phyloP scores from a whole-genome alignment of 2,888 invertebrate species.

The Serrognathus titanus region DNA sequence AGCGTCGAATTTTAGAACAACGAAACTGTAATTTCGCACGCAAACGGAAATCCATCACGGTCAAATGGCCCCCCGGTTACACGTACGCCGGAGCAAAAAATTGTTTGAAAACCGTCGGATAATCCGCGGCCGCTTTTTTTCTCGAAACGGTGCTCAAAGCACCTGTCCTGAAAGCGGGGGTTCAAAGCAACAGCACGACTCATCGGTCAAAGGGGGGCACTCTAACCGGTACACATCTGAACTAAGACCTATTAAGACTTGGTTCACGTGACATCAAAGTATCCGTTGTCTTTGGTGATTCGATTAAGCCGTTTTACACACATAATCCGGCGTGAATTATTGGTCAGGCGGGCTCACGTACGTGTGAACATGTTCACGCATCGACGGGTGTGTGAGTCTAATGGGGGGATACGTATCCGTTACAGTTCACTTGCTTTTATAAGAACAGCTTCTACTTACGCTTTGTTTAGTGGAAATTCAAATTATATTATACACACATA shows the following conservation, averaged over 20 bases:
- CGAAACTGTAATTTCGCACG: slow-evolving; percentile 5
- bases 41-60: slow-evolving; percentile 12
- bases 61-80: slow-evolving; percentile 16
- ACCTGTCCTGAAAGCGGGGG: no score
- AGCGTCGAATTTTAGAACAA: no score
- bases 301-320: slow-evolving; percentile 25
- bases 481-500: no score
- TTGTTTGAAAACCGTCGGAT: slow-evolving; percentile 14
- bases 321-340: slow-evolving; percentile 32
- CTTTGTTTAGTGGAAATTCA: no score
- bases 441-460: no score
- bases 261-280: slow-evolving; percentile 34
- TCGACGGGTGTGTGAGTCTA: slow-evolving; percentile 4
- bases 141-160: no score
- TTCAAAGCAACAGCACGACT: no score
- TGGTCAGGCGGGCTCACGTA: slow-evolving; percentile 30
- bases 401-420: no score
- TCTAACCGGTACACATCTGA: slow-evolving; percentile 18
- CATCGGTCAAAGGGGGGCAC: slow-evolving; percentile 16
- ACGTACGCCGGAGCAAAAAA: slow-evolving; percentile 22
- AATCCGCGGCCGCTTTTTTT: no score
- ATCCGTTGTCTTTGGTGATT: slow-evolving; percentile 27
- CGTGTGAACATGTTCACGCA: slow-evolving; percentile 24
- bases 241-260: slow-evolving; percentile 32
- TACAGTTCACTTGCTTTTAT: no score